phyloP scores from a whole-genome alignment of 2,888 invertebrate species.

The Drosophila nr. perissopoda region DNA sequence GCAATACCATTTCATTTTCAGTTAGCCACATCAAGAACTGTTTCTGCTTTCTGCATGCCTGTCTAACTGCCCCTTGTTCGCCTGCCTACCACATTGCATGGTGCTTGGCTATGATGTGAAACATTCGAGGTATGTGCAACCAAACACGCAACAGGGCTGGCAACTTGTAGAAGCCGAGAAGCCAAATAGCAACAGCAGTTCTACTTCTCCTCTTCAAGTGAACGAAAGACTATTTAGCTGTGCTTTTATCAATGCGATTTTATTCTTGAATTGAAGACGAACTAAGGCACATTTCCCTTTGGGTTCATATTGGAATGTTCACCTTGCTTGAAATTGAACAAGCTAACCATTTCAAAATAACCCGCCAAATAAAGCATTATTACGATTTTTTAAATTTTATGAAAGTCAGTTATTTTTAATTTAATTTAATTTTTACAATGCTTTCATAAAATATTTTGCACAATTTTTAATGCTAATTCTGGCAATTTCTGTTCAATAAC shows the following conservation, averaged over 20 bases:
- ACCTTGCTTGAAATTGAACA: neutral
- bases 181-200: neutral
- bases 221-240: neutral
- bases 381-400: neutral
- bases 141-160: constrained; percentile 34
- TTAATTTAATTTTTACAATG: neutral
- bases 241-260: neutral
- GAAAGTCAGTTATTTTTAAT: no score
- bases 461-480: neutral
- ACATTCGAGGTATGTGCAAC: constrained; percentile 41
- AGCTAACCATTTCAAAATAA: neutral
- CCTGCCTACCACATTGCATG: constrained; percentile 1
- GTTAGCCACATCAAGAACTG: constrained; percentile 51
- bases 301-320: neutral
- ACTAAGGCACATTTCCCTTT: neutral
- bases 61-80: constrained; percentile 5
- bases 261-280: neutral
- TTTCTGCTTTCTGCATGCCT: neutral
- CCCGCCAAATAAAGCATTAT: neutral
- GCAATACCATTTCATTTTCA: constrained; percentile 69
- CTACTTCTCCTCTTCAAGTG: neutral
- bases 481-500: neutral
- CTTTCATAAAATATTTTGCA: neutral
- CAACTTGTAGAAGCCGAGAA: neutral
- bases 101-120: constrained; percentile 48